phyloP scores from a whole-genome alignment of 2,888 invertebrate species.

The Busseola fusca region DNA sequence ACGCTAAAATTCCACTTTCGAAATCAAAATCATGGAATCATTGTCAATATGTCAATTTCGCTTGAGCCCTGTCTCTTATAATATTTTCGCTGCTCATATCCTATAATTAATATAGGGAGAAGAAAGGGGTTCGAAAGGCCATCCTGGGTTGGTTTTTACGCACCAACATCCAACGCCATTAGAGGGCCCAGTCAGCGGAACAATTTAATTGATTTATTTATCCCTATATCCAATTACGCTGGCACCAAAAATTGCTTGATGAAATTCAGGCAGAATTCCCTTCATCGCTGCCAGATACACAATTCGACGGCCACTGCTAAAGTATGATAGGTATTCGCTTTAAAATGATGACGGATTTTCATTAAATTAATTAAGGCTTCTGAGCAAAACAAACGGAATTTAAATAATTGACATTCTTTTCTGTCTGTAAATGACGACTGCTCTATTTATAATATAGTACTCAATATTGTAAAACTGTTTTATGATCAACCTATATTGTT shows the following conservation, averaged over 20 bases:
- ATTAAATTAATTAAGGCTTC: conserved; percentile 10
- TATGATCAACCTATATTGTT: neutral
- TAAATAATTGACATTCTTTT: neutral
- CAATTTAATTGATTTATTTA: conserved; percentile 86
- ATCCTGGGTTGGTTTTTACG: conserved; percentile 65
- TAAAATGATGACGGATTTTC: conserved; percentile 34
- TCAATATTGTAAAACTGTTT: neutral
- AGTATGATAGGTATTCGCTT: conserved; percentile 41
- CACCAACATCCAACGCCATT: conserved; percentile 75
- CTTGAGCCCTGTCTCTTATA: conserved; percentile 37
- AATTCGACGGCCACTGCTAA: conserved; percentile 22
- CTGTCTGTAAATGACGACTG: neutral
- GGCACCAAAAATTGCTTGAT: conserved; percentile 67
- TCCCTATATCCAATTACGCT: conserved; percentile 78
- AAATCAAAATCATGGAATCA: conserved; percentile 31
- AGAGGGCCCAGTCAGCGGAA: conserved; percentile 76
- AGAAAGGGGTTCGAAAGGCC: conserved; percentile 49
- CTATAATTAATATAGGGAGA: conserved; percentile 38
- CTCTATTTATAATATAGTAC: neutral
- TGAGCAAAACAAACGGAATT: conserved; percentile 25
- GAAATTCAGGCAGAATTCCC: conserved; percentile 56
- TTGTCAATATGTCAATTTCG: conserved; percentile 30
- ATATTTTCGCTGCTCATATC: conserved; percentile 26
- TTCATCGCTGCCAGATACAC: conserved; percentile 34
- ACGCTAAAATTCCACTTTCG: neutral